A percentile compares a stretch with the other conserved stretches of the same genome.
Evolutionary conservation across 2,113 vertebrate species (phyloP).

Genomic region (Cyprinodon brontotheroides): DNA sequence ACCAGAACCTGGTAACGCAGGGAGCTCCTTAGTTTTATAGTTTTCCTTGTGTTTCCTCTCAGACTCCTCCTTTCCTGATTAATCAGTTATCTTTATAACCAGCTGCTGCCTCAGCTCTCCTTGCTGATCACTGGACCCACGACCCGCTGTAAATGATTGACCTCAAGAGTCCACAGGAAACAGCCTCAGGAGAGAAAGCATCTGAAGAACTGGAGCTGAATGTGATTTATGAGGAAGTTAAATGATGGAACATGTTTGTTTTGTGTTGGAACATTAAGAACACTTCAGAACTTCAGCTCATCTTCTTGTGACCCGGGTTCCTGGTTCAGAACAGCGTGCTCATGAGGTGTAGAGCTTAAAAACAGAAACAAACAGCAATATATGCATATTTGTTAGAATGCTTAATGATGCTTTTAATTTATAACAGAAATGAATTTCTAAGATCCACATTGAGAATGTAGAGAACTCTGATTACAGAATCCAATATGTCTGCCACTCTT

Average conservation of each 20-base stretch:
- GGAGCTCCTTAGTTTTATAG: too few relatives aligned
- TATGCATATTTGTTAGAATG: too few relatives aligned
- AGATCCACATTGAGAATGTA: too few relatives aligned
- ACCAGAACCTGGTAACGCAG: neutral
- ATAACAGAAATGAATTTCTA: too few relatives aligned
- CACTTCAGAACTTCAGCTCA: too few relatives aligned
- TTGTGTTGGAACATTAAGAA: neutral
- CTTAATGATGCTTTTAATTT: too few relatives aligned
- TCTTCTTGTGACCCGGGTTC: neutral
- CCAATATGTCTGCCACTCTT: too few relatives aligned
- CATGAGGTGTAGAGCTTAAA: too few relatives aligned
- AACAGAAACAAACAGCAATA: too few relatives aligned
- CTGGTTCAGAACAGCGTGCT: too few relatives aligned
- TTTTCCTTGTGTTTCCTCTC: neutral
- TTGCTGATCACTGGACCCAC: conserved; percentile 8
- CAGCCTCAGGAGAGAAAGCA: neutral
- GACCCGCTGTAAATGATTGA: neutral
- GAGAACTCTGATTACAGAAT: too few relatives aligned
- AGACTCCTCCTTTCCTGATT: conserved; percentile 4
- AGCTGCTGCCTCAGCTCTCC: conserved; percentile 7
- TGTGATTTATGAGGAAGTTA: neutral
- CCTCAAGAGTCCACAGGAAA: neutral
- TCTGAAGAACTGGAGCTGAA: neutral
- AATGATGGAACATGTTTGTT: neutral
- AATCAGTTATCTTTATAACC: conserved; percentile 31